phyloP scores from a whole-genome alignment of 2,888 invertebrate species.

The Dasysyrphus tricinctus region DNA sequence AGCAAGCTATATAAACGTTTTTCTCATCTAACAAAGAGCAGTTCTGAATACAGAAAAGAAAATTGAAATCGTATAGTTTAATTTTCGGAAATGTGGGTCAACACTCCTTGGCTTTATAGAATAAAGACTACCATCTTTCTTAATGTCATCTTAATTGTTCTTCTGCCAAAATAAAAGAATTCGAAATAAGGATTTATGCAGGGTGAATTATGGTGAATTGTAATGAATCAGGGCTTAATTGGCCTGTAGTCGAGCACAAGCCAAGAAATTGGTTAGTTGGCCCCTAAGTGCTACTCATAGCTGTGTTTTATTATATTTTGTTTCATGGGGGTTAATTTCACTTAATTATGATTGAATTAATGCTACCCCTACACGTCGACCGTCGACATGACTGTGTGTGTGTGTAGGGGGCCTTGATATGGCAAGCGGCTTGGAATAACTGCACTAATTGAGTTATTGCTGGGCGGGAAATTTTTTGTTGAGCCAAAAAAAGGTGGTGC shows the following conservation, averaged over 20 bases:
- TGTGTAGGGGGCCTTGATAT: constrained; percentile 27
- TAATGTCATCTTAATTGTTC: background rate
- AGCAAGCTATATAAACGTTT: background rate
- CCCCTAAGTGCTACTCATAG: background rate
- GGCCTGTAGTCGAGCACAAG: constrained; percentile 15
- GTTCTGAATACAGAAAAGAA: background rate
- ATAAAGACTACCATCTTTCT: constrained; percentile 17
- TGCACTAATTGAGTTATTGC: constrained; percentile 72
- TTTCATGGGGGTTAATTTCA: constrained; percentile 45
- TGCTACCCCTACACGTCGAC: constrained; percentile 12
- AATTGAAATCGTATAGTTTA: background rate
- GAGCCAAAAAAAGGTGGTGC: constrained; percentile 6
- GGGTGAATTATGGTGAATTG: constrained; percentile 57
- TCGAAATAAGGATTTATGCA: constrained; percentile 65
- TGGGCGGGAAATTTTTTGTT: constrained; percentile 21
- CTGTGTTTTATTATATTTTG: background rate
- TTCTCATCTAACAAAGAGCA: background rate
- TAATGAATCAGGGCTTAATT: constrained; percentile 72
- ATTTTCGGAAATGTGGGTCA: constrained; percentile 41
- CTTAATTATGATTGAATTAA: constrained; percentile 75
- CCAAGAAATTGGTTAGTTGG: constrained; percentile 1
- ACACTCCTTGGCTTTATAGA: background rate
- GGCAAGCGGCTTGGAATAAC: constrained; percentile 45
- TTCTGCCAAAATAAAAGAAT: background rate
- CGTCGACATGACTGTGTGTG: constrained; percentile 1